Evolutionary conservation across 2,113 vertebrate species (phyloP), one percentile per base, ranked within the genome.

Genomic region (Mormyrus iriodes): DNA sequence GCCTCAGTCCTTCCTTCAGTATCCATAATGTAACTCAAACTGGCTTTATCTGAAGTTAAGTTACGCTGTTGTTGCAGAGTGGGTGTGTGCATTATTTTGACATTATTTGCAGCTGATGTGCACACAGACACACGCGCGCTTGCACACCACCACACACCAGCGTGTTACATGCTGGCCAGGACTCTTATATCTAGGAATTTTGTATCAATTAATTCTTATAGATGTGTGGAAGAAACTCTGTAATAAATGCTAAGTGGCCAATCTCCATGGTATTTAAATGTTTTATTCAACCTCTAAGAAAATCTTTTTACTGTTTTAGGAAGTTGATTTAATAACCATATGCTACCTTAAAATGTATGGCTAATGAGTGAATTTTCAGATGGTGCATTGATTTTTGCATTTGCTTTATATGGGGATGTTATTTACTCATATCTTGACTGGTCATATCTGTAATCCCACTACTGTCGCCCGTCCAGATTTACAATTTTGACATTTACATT

Each of bases 1-100:
- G 86, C 92, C 89, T 91, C 90, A 35, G 61, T 49, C 42, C 87
- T 73, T 44, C 44, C 53, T 39, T 88, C 42, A 35, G 24, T 49
- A 49, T 51, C 42, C 21, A 31, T 88, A 49, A 88, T 31, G 55
- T 87, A 87, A 87, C 55, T 21, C 42, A n/a, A 39, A 44, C 15
- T 42, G 53, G 86, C 65, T 46, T 88, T 53, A 53, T 55, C 85
- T 87, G 86, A 61, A 84, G 82, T 27, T 69, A 27, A 69, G 15
- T 39, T 46, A 84, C 42, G 48, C 35, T n/a, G 8, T 44, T 42
- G 82, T 44, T 44, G 21, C 44, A 8, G 17, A 44, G 46, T 84
- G 82, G 19, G 24, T 84, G 35, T 42, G 73, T 42, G 35, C 27
- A 8, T 79, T 39, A 79, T 17, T 39, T 13, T 42, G 73, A 19